Evolutionary conservation across 2,113 vertebrate species (phyloP), one percentile per base, ranked within the genome.

Genomic region (Chrysemys picta): DNA sequence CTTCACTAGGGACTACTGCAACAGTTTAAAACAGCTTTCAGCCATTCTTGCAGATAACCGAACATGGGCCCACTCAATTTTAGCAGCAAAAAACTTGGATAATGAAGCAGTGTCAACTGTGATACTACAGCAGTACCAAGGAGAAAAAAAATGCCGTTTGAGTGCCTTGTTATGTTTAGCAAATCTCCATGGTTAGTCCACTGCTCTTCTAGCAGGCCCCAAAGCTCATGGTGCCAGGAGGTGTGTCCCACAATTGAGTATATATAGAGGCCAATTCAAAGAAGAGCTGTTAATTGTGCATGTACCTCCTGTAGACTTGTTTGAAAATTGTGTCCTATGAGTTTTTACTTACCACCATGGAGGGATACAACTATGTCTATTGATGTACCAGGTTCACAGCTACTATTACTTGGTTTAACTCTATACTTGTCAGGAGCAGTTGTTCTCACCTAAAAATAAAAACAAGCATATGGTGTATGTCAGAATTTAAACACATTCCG

Each of bases 391-490:
- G 99, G 99, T 78, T 99, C 99, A 97, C 99, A 99, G 97, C 98
- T 98, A 98, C 99, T 99, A 96, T 99, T 99, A 93, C 99, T 99
- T 62, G 99, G 99, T 96, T 99, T 99, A 90, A 99, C 99, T 87
- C 99, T 97, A 97, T 99, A 99, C 95, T 99, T 99, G 96, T 99
- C 99, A 31, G 99, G 99, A 45, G 99, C 99, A 24, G 99, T 99
- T 89, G 99, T 99, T 97, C 99, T 99, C 27, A 99, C 99, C 99
- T 99, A 97, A 72, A 54, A 47, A 96, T 6, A 90, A 90, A 10
- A 82, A 3, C 45, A 84, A 93, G 17, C 6, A 50, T 10, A 81
- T 4, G 87, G 8, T 57, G 45, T 92, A 80, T 10, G 7, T 16
- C 17, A 62, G 4, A 72, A 85, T 47, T 31, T 35, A 50, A 80